phyloP scores from a whole-genome alignment of 2,888 invertebrate genomes.

The Agrotis ipsilon region DNA sequence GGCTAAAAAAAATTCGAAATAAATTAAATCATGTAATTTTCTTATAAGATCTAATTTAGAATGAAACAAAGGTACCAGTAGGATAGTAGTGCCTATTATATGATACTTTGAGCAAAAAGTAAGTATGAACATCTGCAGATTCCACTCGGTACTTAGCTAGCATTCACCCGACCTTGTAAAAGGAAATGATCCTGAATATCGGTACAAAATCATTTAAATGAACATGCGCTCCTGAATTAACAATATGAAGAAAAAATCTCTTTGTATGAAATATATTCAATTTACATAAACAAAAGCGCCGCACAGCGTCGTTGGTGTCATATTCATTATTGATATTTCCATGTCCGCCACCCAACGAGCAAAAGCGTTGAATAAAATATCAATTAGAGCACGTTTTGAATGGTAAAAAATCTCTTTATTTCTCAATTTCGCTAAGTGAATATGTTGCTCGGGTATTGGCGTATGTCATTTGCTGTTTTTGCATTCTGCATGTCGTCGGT shows the following conservation, averaged over 20 bases:
- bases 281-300: slow-evolving; percentile 77
- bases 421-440: slow-evolving; percentile 89
- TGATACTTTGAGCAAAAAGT: background rate
- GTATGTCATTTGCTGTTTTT: slow-evolving; percentile 90
- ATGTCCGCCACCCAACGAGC: slow-evolving; percentile 87
- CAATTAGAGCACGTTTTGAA: slow-evolving; percentile 87
- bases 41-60: slow-evolving; percentile 18
- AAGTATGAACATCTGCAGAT: background rate
- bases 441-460: slow-evolving; percentile 80
- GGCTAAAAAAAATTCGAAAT: background rate
- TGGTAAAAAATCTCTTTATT: slow-evolving; percentile 84
- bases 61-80: background rate
- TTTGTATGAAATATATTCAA: slow-evolving; percentile 71
- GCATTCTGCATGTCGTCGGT: slow-evolving; percentile 78
- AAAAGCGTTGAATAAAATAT: slow-evolving; percentile 88
- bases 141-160: background rate
- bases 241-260: slow-evolving; percentile 55
- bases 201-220: slow-evolving; percentile 45
- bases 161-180: slow-evolving; percentile 34
- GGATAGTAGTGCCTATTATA: no score
- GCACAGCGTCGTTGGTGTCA: slow-evolving; percentile 79
- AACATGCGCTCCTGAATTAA: slow-evolving; percentile 48
- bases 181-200: slow-evolving; percentile 43
- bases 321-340: slow-evolving; percentile 84
- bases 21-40: slow-evolving; percentile 2